phyloP scores from a whole-genome alignment of 2,888 invertebrate genomes.

The Monochamus alternatus region DNA sequence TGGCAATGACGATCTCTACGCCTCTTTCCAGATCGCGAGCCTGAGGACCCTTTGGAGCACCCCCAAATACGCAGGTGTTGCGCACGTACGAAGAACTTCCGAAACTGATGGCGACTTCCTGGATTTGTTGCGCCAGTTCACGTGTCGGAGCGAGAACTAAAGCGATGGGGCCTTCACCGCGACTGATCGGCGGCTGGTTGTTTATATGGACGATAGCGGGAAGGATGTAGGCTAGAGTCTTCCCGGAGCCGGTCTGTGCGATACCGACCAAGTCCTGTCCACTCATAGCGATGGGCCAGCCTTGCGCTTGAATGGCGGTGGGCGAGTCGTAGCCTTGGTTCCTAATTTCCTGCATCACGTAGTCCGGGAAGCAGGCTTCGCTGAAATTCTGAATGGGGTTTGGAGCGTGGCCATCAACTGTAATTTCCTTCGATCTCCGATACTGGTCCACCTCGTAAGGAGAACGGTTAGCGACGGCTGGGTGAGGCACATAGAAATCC shows the following conservation, averaged over 20 bases:
- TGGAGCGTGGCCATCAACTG: slow-evolving; percentile 83
- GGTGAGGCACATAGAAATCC: slow-evolving; percentile 87
- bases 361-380: slow-evolving; percentile 86
- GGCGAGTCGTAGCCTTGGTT: slow-evolving; percentile 82
- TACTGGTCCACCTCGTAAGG: slow-evolving; percentile 83
- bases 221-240: slow-evolving; percentile 86
- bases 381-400: slow-evolving; percentile 86
- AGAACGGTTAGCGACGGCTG: slow-evolving; percentile 78
- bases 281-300: slow-evolving; percentile 90
- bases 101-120: slow-evolving; percentile 90
- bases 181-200: slow-evolving; percentile 83
- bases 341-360: slow-evolving; percentile 82
- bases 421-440: slow-evolving; percentile 87
- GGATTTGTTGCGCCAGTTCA: slow-evolving; percentile 87
- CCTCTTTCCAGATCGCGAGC: slow-evolving; percentile 81
- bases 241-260: slow-evolving; percentile 89
- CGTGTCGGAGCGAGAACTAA: slow-evolving; percentile 86
- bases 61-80: slow-evolving; percentile 92
- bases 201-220: slow-evolving; percentile 94
- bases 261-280: slow-evolving; percentile 91
- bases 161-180: slow-evolving; percentile 90
- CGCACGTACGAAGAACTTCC: slow-evolving; percentile 86
- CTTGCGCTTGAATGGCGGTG: slow-evolving; percentile 90
- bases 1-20: slow-evolving; percentile 91
- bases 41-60: slow-evolving; percentile 91